A percentile compares a stretch with the other conserved stretches of the same genome.
These are phyloP conservation scores for Heliornis fulica DNA, from an alignment of 2,113 vertebrate genomes.

Conservation along the genomic window DNA sequence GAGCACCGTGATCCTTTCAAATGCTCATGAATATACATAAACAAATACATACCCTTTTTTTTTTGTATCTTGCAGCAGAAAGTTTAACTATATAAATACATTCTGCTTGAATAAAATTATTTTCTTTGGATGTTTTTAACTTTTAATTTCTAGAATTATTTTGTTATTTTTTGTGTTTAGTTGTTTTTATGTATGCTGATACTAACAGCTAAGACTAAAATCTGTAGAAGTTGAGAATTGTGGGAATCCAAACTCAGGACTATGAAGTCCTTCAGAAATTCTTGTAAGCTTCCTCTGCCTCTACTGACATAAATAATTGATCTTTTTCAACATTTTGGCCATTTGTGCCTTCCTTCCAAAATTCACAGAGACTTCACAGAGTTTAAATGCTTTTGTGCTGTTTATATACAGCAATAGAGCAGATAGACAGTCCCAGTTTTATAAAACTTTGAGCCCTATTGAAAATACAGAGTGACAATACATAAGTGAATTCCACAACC, in stretches of 20 bases:
- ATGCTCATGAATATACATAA: not conserved
- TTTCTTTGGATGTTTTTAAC: not conserved
- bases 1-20: not conserved
- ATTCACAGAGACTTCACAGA: not conserved
- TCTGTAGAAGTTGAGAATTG: not conserved
- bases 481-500: not conserved
- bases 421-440: not conserved
- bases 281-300: not conserved
- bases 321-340: not conserved
- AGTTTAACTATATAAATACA: not conserved
- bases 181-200: not conserved
- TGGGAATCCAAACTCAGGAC: not conserved
- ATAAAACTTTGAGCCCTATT: not conserved
- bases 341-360: not conserved
- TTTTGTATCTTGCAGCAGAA: not conserved
- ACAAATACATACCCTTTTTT: not conserved
- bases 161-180: not conserved
- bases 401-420: not conserved
- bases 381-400: not conserved
- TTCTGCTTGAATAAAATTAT: not conserved
- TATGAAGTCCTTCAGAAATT: not conserved
- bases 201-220: not conserved
- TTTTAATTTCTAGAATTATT: not conserved
- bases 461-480: not conserved
- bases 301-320: not conserved